Base-by-base conservation (phyloP, 2,888 invertebrate species). In the Ophion slaviceki region DNA sequence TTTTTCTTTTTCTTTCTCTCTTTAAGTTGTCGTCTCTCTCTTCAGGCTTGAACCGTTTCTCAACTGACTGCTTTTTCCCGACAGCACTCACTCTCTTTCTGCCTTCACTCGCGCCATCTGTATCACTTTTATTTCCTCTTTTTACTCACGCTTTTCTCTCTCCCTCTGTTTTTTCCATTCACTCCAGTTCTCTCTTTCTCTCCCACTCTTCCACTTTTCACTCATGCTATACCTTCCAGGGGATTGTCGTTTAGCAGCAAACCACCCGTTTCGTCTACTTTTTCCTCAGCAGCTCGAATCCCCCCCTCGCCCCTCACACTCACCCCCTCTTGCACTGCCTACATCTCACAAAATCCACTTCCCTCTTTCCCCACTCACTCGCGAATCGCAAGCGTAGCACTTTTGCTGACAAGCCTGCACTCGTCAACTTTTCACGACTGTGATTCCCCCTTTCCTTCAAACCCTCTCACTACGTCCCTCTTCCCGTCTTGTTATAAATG, bases 341-440 rank as follows among this genome's bases (percentile, higher is more conserved):
- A 20, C 17, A 8, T 67, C 77, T 64, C 75, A 61, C 74, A 24
- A 57, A 66, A 53, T 64, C 70, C 76, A 47, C 24, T 82, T 57
- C 14, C 80, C 70, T 59, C 74, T 59, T 78, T 40, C 40, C 80
- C 70, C 45, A 74, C 80, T 59, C 82, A 82, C 85, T 85, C 80
- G 20, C 47, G 75, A 85, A 87, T 85, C 82, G 85, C 78, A 83
- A 87, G 57, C 87, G 75, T 80, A 75, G 80, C 85, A 87, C 80
- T 87, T 87, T 87, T 85, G 67, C 85, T 83, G 87, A 87, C 87
- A 87, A 85, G 74, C 80, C 82, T 70, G 75, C 74, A 80, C 78
- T 85, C 85, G 82, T 85, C 86, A 85, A 87, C 86, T 82, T 82
- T 80, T 57, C 82, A 74, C 75, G 80, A 68, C 71, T 80, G 68